phyloP scores from a whole-genome alignment of 2,113 vertebrate genomes.

The Pygoscelis antarcticus region DNA sequence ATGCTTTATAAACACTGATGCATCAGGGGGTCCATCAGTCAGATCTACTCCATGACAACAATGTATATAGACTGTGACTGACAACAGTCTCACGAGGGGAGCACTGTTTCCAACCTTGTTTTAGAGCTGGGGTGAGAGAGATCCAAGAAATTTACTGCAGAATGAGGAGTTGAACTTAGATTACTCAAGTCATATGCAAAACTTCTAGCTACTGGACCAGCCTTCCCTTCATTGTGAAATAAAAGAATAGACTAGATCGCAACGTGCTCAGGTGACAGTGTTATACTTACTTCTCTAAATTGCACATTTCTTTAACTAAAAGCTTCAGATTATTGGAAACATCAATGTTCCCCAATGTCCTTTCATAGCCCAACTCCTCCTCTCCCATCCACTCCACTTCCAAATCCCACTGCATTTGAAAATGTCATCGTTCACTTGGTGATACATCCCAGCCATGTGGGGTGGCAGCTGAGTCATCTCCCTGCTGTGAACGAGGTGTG shows the following conservation, averaged over 20 bases:
- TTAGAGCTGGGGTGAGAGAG: background rate
- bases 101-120: background rate
- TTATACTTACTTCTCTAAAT: background rate
- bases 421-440: slow-evolving; percentile 37
- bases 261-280: background rate
- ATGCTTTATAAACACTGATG: background rate
- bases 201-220: background rate
- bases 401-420: background rate
- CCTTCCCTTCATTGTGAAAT: background rate
- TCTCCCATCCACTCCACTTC: background rate
- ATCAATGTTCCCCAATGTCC: background rate
- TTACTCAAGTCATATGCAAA: background rate
- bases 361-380: background rate
- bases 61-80: background rate
- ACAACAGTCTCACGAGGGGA: background rate
- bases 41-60: background rate
- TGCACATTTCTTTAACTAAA: background rate
- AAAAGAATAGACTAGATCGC: background rate
- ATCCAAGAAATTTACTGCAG: background rate
- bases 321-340: background rate
- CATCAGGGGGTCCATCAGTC: background rate
- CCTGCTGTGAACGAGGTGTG: slow-evolving; percentile 10
- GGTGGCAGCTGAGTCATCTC: slow-evolving; percentile 64
- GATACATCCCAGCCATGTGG: slow-evolving; percentile 56
- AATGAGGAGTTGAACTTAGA: background rate